phyloP scores from a whole-genome alignment of 2,888 invertebrate genomes.

The Trichopoda pennipes region DNA sequence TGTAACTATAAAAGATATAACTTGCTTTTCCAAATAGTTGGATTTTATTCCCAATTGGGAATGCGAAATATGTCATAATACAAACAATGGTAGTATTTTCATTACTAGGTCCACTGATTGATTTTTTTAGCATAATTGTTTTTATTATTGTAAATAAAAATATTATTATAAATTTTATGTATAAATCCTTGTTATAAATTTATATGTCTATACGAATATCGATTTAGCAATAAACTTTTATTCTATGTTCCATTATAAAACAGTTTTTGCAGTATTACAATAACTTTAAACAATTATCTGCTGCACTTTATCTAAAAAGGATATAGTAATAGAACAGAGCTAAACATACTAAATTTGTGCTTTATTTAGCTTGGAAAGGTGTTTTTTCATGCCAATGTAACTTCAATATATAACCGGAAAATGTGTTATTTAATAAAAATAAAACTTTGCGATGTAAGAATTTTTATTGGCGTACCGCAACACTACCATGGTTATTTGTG shows the following conservation, averaged over 20 bases:
- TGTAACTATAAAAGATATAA: too few relatives aligned
- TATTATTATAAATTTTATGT: too few relatives aligned
- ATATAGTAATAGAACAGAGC: too few relatives aligned
- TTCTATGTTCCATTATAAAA: constrained; percentile 48
- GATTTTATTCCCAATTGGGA: too few relatives aligned
- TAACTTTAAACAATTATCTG: constrained; percentile 64
- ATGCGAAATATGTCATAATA: too few relatives aligned
- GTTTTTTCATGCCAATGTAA: constrained; percentile 47
- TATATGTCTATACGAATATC: neutral
- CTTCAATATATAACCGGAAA: constrained; percentile 30
- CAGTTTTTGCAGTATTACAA: constrained; percentile 46
- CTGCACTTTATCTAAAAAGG: constrained; percentile 58
- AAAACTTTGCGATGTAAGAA: constrained; percentile 25
- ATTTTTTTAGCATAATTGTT: too few relatives aligned
- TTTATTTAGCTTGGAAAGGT: constrained; percentile 68
- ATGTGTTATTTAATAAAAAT: constrained; percentile 33
- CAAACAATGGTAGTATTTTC: too few relatives aligned
- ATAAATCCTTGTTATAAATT: too few relatives aligned
- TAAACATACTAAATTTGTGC: constrained; percentile 18
- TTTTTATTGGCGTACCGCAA: constrained; percentile 19
- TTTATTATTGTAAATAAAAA: too few relatives aligned
- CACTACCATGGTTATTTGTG: constrained; percentile 15
- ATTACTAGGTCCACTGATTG: too few relatives aligned
- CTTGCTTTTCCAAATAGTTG: too few relatives aligned
- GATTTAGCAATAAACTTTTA: constrained; percentile 13